A percentile compares a stretch with the other conserved stretches of the same genome.
Conservation (phyloP, 2,888 invertebrate species). For the Synanthedon vespiformis region DNA sequence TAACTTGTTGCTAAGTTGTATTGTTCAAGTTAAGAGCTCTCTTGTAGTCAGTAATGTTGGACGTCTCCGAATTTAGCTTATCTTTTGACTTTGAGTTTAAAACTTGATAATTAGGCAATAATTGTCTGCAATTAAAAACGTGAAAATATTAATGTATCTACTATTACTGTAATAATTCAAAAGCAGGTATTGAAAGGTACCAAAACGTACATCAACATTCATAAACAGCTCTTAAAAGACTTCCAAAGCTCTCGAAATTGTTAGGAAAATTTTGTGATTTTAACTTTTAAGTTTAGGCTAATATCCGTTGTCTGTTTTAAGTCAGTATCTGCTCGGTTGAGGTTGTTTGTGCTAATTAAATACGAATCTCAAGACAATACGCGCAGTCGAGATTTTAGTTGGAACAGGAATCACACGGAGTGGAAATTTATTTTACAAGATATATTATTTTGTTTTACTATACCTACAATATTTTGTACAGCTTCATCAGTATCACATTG, state of each 20-base stretch:
- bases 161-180: too few species aligned
- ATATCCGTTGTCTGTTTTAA: neutral
- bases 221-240: neutral
- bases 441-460: too few species aligned
- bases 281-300: neutral
- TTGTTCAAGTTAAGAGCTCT: slow-evolving; percentile 8
- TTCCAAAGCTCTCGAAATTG: neutral
- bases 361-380: slow-evolving; percentile 62
- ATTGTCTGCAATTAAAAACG: too few species aligned
- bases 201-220: too few species aligned
- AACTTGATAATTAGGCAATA: too few species aligned
- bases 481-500: too few species aligned
- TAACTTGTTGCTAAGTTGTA: slow-evolving; percentile 41
- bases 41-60: too few species aligned
- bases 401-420: slow-evolving; percentile 19
- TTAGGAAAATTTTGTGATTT: neutral
- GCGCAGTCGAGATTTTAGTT: slow-evolving; percentile 30
- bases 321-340: slow-evolving; percentile 27
- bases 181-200: too few species aligned
- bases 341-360: slow-evolving; percentile 54
- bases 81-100: too few species aligned
- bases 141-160: too few species aligned
- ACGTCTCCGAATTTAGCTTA: too few species aligned
- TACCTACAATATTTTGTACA: too few species aligned
- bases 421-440: slow-evolving; percentile 10